A percentile compares a stretch with the other conserved stretches of the same genome.
Evolutionary conservation across 1,140 invertebrate genomes (phyloP).

Genomic region (Calliopsis andreniformis): DNA sequence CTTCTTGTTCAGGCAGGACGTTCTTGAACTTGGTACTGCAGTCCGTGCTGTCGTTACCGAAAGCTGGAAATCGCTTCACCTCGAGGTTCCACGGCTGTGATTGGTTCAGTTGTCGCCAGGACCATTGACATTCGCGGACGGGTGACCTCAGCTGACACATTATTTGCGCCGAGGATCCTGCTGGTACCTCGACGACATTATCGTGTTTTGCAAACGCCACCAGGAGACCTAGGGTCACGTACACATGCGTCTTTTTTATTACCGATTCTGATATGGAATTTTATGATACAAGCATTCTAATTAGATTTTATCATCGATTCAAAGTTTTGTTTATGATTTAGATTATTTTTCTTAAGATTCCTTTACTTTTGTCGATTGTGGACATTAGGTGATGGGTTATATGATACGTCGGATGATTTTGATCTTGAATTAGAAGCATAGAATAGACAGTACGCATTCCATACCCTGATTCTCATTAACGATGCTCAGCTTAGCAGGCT

Average conservation of each 20-base stretch:
- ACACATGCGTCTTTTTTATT: neutral
- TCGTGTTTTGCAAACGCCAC: conserved; percentile 60
- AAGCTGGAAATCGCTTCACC: conserved; percentile 76
- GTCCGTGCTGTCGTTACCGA: conserved; percentile 75
- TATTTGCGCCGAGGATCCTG: conserved; percentile 75
- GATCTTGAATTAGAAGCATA: neutral
- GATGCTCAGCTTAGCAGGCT: conserved; percentile 77
- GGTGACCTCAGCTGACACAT: conserved; percentile 71
- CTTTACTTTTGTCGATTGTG: neutral
- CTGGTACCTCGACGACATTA: conserved; percentile 70
- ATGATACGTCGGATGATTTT: neutral
- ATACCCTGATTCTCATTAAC: conserved; percentile 72
- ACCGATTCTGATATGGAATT: too few relatives aligned
- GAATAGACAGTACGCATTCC: conserved; percentile 11
- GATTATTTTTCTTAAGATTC: too few relatives aligned
- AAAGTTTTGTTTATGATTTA: too few relatives aligned
- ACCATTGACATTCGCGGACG: conserved; percentile 79
- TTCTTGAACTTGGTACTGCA: conserved; percentile 79
- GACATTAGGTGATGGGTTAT: neutral
- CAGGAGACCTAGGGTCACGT: conserved; percentile 37
- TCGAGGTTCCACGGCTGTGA: conserved; percentile 76
- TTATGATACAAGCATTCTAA: too few relatives aligned
- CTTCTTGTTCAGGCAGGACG: conserved; percentile 76
- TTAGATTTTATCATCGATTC: too few relatives aligned
- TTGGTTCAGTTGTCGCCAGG: conserved; percentile 78